phyloP scores from a whole-genome alignment of 2,113 vertebrate genomes.

The Rhagologus leucostigma region DNA sequence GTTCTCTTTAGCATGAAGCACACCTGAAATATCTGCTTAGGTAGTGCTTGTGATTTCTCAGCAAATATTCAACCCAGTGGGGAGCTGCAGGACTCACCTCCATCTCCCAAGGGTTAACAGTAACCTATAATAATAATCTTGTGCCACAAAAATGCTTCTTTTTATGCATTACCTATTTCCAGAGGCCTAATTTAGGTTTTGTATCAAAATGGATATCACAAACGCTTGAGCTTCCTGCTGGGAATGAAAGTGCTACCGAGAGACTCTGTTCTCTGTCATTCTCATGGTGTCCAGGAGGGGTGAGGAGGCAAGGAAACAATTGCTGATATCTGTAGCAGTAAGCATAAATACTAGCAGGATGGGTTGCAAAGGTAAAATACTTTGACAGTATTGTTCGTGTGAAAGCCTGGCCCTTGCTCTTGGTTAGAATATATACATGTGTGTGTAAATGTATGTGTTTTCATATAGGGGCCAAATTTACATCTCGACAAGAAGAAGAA shows the following conservation, averaged over 20 bases:
- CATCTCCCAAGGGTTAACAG: conserved; percentile 77
- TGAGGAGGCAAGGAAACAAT: conserved; percentile 42
- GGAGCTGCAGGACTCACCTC: conserved; percentile 70
- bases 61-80: conserved; percentile 69
- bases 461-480: background rate
- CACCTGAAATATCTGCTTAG: conserved; percentile 66
- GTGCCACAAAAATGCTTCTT: conserved; percentile 73
- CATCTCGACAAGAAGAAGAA: background rate
- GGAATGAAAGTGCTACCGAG: conserved; percentile 68
- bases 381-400: background rate
- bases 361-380: conserved; percentile 13
- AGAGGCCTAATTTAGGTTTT: conserved; percentile 78
- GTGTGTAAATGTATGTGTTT: background rate
- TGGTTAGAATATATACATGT: background rate
- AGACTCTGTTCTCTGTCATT: conserved; percentile 51
- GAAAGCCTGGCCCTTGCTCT: conserved; percentile 25
- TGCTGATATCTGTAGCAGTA: conserved; percentile 1
- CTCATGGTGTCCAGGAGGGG: conserved; percentile 47
- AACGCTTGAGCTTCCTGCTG: conserved; percentile 71
- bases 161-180: conserved; percentile 82
- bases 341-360: conserved; percentile 1
- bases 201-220: conserved; percentile 80
- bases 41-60: conserved; percentile 65
- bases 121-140: conserved; percentile 81
- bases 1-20: conserved; percentile 28